Evolutionary conservation across 2,797 vertebrate genomes (phyloP), one percentile per base, ranked within the genome.

Genomic region (Chaenodraco wilsoni): DNA sequence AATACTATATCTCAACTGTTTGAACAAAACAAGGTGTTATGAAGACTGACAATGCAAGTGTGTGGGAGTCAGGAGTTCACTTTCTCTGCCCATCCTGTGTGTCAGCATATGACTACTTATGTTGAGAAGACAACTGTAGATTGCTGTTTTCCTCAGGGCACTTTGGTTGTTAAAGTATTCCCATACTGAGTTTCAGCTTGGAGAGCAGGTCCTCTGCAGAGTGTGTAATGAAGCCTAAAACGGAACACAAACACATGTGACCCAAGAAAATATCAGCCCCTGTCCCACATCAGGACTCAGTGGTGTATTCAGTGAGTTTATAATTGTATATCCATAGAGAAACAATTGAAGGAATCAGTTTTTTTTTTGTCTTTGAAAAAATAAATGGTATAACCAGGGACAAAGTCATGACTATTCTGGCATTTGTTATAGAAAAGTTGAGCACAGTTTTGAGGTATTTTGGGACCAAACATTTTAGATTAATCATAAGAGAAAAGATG

Each of bases 111-210:
- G 76, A 81, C 67, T 59, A 54, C 65, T 74, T 77, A 46, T 76
- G 60, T 72, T 76, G 57, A 69, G 54, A 58, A 78, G 69, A 67
- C 64, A 57, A 74, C 76, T 63, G 45, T 59, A 68, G 54, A 74
- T 67, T 33, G 9, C 27, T 12, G 66, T 46, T 75, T 65, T 84
- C 77, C 82, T 73, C 78, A 63, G 84, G 85, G 69, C 73, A 80
- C 82, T 72, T 9, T 83, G 73, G 77, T 67, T 62, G 83, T 86
- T 86, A 74, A 72, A 62, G 69, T 69, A 45, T 80, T 60, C 50
- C 69, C 68, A 21, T 59, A 74, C 40, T 59, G 60, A 73, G 19
- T 67, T 76, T 58, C 27, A 62, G 60, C 50, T 67, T 31, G 70
- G 46, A 27, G 60, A 63, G 41, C 10, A 14, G 21, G 8, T 50